phyloP scores from a whole-genome alignment of 2,113 vertebrate species.

The Lethenteron camtschaticum region DNA sequence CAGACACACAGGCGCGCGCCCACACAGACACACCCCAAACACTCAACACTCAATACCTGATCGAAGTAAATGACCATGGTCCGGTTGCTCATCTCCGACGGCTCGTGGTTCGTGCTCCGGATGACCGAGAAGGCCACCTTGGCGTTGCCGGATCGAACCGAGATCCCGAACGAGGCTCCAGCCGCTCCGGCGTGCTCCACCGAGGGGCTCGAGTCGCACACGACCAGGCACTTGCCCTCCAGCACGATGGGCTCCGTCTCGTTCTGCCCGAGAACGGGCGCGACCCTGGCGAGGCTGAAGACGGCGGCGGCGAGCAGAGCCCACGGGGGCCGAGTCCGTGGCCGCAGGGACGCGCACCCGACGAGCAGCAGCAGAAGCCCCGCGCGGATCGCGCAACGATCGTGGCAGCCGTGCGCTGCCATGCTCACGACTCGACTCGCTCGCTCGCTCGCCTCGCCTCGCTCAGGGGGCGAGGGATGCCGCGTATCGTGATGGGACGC shows the following conservation, averaged over 20 bases:
- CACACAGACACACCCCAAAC: not conserved
- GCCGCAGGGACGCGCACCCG: too few species aligned
- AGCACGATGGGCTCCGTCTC: conserved; percentile 82
- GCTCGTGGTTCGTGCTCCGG: conserved; percentile 89
- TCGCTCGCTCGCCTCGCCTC: too few species aligned
- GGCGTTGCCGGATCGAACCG: conserved; percentile 73
- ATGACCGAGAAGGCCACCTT: conserved; percentile 87
- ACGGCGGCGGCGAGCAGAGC: too few species aligned
- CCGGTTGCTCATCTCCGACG: conserved; percentile 94
- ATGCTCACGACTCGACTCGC: too few species aligned
- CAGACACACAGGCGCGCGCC: not conserved
- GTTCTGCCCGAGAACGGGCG: conserved; percentile 35
- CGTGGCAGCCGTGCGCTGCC: too few species aligned
- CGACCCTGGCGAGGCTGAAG: too few species aligned
- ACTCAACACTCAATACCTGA: conserved; percentile 28
- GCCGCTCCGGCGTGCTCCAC: conserved; percentile 71
- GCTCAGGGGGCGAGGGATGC: too few species aligned
- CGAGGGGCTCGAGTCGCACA: conserved; percentile 83
- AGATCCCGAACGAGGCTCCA: conserved; percentile 74
- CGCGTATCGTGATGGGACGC: too few species aligned
- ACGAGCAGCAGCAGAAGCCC: too few species aligned
- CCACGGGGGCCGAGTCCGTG: too few species aligned
- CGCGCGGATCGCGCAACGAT: too few species aligned
- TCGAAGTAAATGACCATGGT: conserved; percentile 94
- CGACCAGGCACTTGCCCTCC: conserved; percentile 82